Evolutionary conservation across 92 coral and sea anemone species (phyloP), one percentile per base, ranked within the genome.

Genomic region (Bergia sp.): DNA sequence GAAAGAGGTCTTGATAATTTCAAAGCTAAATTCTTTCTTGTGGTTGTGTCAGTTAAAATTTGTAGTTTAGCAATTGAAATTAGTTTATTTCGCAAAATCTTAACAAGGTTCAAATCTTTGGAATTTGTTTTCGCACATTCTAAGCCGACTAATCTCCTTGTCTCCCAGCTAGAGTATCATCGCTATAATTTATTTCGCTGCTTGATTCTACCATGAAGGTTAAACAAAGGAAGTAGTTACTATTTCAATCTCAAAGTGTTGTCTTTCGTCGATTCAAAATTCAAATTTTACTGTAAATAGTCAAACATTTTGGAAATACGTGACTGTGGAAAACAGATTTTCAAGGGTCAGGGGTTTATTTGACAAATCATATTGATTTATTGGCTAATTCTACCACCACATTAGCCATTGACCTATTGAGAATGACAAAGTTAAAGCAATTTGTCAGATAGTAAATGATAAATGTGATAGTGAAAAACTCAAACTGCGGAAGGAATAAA

Each of bases 101-200:
- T 29, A 55, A 53, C 36, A 80, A 80, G 45, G 47, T 38, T 37
- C 29, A 80, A 38, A 80, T 80, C 72, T 38, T 80, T 80, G 71
- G 85, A 80, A 57, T 80, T 80, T 80, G 73, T 55, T 80, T 80
- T 80, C 64, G 47, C 43, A 80, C 85, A 57, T 37, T 43, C 29
- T 80, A 53, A 53, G 85, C 38, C 29, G 45, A 3, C 12, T 80
- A 80, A 80, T 36, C 85, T 55, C 67, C 21, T 53, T 80, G 47
- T 57, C 42, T 20, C 36, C 72, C 23, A 37, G 72, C 7, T 29
- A 65, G 40, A 53, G 58, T 16, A 15, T 18, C 23, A 61, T 23
- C 29, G 29, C 20, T 61, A 23, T 61, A 23, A 2, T 61, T 61
- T 21, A 21, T 61, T 61, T 61, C 29, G 69, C 69, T 21, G 69